Evolutionary conservation across 2,113 vertebrate species (phyloP).

Genomic region (Thamnophis sirtalis): DNA sequence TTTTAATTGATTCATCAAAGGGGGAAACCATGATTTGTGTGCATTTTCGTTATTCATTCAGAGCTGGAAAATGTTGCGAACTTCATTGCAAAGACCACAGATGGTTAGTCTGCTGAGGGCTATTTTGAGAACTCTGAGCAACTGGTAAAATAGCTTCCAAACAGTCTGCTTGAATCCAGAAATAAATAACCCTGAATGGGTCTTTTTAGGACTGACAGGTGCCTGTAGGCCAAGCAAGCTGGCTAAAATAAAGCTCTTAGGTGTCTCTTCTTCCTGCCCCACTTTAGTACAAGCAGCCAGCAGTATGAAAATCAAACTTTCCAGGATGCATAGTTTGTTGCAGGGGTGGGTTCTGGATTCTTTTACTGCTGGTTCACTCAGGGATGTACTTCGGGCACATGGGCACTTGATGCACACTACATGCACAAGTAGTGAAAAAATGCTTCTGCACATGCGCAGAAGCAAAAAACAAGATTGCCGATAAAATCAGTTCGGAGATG

Average conservation of each 20-base stretch:
- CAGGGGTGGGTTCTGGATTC: no score
- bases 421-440: no score
- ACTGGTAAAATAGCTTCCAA: conserved; percentile 60
- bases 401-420: no score
- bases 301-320: background rate
- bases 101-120: conserved; percentile 25
- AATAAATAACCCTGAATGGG: conserved; percentile 68
- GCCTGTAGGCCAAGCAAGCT: conserved; percentile 35
- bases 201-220: conserved; percentile 54
- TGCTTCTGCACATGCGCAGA: no score
- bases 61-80: conserved; percentile 40
- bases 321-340: conserved; percentile 1
- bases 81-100: conserved; percentile 39
- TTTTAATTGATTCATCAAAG: background rate
- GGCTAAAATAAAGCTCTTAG: conserved; percentile 42
- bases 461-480: no score
- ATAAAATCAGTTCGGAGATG: no score
- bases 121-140: conserved; percentile 64
- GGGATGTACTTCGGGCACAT: no score
- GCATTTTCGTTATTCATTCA: conserved; percentile 35
- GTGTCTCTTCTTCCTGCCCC: background rate
- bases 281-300: fast-evolving
- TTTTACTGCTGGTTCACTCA: no score
- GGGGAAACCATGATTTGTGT: background rate
- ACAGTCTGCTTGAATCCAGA: conserved; percentile 56